These are phyloP conservation scores for Isaurus tuberculatus DNA, from an alignment of 92 coral and sea anemone genomes.

Conservation along the genomic window DNA sequence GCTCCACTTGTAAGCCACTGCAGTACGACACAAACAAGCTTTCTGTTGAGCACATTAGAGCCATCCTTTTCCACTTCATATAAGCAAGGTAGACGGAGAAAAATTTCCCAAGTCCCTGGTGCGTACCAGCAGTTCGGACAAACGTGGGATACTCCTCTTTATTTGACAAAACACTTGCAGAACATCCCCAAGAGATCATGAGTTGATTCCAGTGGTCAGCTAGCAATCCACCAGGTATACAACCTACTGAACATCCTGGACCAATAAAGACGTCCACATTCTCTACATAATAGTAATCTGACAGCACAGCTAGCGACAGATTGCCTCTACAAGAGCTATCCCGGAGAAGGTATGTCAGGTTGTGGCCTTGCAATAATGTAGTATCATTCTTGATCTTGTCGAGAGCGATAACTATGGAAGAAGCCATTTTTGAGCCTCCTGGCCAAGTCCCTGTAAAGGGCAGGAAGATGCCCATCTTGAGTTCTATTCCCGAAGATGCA, in stretches of 20 bases:
- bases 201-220: constrained; percentile 75
- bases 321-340: constrained; percentile 65
- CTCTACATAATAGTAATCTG: constrained; percentile 58
- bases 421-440: constrained; percentile 80
- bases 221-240: constrained; percentile 71
- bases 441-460: constrained; percentile 76
- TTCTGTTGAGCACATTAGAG: constrained; percentile 67
- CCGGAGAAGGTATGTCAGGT: constrained; percentile 53
- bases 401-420: constrained; percentile 75
- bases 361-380: constrained; percentile 61
- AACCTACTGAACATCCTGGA: constrained; percentile 79
- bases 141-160: constrained; percentile 69
- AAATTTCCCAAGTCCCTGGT: constrained; percentile 47
- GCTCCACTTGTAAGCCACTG: constrained; percentile 52
- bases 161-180: constrained; percentile 65
- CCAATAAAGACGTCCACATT: constrained; percentile 77
- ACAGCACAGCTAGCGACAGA: constrained; percentile 53
- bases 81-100: constrained; percentile 38
- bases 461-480: constrained; percentile 69
- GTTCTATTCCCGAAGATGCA: constrained; percentile 30
- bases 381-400: constrained; percentile 65
- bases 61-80: constrained; percentile 71
- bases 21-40: constrained; percentile 47
- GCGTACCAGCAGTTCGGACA: constrained; percentile 79
- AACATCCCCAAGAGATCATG: constrained; percentile 86